A percentile compares a stretch with the other conserved stretches of the same genome.
phyloP scores from a whole-genome alignment of 2,797 vertebrate species.

The Staurois parvus region DNA sequence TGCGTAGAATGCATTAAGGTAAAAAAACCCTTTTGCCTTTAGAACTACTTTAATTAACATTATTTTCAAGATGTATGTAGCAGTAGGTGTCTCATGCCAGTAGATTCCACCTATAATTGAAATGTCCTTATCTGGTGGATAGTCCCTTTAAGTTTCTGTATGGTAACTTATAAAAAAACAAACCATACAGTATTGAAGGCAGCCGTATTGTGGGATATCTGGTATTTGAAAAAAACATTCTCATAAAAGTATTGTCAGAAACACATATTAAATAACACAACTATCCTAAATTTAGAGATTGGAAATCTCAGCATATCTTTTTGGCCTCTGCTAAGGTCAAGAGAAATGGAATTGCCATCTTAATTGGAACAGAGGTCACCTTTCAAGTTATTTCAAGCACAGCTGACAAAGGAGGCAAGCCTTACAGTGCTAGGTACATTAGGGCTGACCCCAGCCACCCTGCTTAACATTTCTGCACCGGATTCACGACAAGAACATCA shows the following conservation, averaged over 20 bases:
- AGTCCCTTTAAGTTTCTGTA: no score
- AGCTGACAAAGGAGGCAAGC: conserved; percentile 37
- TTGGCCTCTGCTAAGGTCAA: conserved; percentile 26
- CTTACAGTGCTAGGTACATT: conserved; percentile 19
- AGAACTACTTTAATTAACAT: no score
- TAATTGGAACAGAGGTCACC: conserved; percentile 47
- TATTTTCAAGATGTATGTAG: no score
- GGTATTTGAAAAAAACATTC: background rate
- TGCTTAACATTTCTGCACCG: conserved; percentile 31
- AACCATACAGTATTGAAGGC: no score
- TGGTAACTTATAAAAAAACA: no score
- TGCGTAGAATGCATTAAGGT: no score
- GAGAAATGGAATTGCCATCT: conserved; percentile 48
- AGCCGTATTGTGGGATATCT: no score
- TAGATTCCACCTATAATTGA: no score
- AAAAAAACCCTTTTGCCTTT: no score
- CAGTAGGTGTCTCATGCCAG: no score
- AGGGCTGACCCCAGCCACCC: conserved; percentile 41
- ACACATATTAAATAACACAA: conserved; percentile 11
- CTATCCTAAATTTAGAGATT: conserved; percentile 8
- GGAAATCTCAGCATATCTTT: conserved; percentile 16
- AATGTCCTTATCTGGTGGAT: no score
- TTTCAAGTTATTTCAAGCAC: conserved; percentile 47
- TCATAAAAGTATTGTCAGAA: background rate
- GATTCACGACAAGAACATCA: background rate